These are phyloP conservation scores for Gallirallus australis DNA, from an alignment of 2,797 vertebrate genomes.

Conservation along the genomic window DNA sequence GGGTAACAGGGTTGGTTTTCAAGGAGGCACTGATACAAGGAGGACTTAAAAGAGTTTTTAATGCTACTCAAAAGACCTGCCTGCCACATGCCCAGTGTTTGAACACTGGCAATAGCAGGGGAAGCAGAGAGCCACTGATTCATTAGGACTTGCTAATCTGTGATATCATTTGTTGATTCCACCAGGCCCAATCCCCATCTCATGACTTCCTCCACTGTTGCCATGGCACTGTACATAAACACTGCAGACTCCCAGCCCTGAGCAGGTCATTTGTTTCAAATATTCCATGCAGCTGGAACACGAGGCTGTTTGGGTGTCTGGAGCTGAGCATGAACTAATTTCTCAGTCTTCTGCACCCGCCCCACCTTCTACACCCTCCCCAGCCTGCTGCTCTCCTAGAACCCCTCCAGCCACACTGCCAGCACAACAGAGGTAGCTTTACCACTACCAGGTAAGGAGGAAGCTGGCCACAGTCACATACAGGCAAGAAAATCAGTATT, in stretches of 20 bases:
- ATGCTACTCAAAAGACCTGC: neutral
- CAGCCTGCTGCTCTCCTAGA: neutral
- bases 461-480: neutral
- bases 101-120: neutral
- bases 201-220: slow-evolving; percentile 78
- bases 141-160: slow-evolving; percentile 28
- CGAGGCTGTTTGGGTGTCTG: slow-evolving; percentile 90
- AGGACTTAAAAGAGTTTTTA: neutral
- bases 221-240: slow-evolving; percentile 78
- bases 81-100: neutral
- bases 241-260: slow-evolving; percentile 73
- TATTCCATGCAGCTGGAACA: slow-evolving; percentile 86
- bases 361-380: slow-evolving; percentile 39
- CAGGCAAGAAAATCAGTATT: neutral
- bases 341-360: slow-evolving; percentile 64
- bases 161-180: slow-evolving; percentile 79
- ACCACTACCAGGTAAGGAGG: neutral
- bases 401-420: slow-evolving; percentile 32
- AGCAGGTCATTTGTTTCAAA: slow-evolving; percentile 85
- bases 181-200: slow-evolving; percentile 60
- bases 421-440: slow-evolving; percentile 58
- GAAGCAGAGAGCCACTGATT: slow-evolving; percentile 19
- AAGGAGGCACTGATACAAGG: neutral
- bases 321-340: slow-evolving; percentile 80
- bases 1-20: neutral